Conservation (phyloP, 2,888 invertebrate genomes). For the Kuschelorhynchus macadamiae region DNA sequence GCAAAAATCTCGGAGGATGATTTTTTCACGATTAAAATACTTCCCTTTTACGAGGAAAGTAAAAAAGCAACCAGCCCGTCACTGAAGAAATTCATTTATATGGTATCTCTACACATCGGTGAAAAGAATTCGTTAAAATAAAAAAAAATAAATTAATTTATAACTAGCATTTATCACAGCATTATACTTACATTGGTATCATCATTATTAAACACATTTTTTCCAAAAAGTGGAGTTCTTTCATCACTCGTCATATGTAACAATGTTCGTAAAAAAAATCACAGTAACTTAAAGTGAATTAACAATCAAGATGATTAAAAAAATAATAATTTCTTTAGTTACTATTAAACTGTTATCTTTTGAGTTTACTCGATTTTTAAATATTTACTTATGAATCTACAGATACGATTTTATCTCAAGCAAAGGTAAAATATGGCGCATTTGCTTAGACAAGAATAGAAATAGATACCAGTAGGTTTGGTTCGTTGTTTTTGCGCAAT, state of each 20-base stretch:
- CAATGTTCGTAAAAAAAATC: neutral
- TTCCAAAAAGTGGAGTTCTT: slow-evolving; percentile 33
- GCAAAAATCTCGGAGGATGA: too few relatives aligned
- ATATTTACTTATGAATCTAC: slow-evolving; percentile 35
- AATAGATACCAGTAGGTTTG: neutral
- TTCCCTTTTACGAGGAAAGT: too few relatives aligned
- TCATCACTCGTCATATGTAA: slow-evolving; percentile 36
- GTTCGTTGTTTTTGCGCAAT: slow-evolving; percentile 22
- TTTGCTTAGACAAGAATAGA: neutral
- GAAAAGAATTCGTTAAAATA: too few relatives aligned
- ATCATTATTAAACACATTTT: slow-evolving; percentile 19
- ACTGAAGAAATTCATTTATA: too few relatives aligned
- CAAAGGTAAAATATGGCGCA: neutral
- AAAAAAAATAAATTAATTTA: too few relatives aligned
- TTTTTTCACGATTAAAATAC: too few relatives aligned
- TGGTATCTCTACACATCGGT: too few relatives aligned
- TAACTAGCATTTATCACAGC: too few relatives aligned
- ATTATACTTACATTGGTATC: slow-evolving; percentile 39
- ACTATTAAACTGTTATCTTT: slow-evolving; percentile 7
- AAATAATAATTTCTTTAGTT: too few relatives aligned
- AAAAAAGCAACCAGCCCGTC: too few relatives aligned
- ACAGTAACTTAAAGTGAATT: neutral
- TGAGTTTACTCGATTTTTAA: slow-evolving; percentile 19
- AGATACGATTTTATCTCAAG: slow-evolving; percentile 40
- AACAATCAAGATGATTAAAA: too few relatives aligned